Evolutionary conservation across 2,113 vertebrate genomes (phyloP), one percentile per base, ranked within the genome.

Genomic region (Sprattus sprattus): DNA sequence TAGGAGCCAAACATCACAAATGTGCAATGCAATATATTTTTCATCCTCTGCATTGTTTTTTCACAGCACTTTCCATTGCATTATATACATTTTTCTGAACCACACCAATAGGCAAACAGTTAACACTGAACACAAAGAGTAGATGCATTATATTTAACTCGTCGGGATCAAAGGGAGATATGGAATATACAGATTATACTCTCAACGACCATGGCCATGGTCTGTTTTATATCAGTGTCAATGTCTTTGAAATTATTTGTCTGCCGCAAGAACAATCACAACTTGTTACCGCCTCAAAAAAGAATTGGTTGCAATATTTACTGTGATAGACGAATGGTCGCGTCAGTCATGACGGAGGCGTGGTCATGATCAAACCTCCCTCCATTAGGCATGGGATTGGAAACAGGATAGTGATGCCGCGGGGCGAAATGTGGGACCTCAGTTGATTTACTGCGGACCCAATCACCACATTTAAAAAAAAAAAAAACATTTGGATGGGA

Each of bases 391-490:
- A 13, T 71, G 64, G 64, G 64, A 71, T 11, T 71, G 64, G 64
- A 15, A 28, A 71, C 64, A 71, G 64, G 64, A 71, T 32, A 71
- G 64, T 25, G 64, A 71, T 28, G 64, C 64, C 64, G 64, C 32
- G 64, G 25, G 64, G 64, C 64, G 64, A 71, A 71, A 71, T 71
- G 64, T 32, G 64, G 64, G 64, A 71, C 64, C n/a, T 28, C n/a
- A 4, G 64, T 13, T 71, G 64, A 71, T 71, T 71, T 71, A 32
- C 10, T 71, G n/a, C 64, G 25, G 64, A 71, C n/a, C n/a, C 64
- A 71, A 8, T 13, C 25, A 71, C 25, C 4, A 28, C 32, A 32
- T 71, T 28, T 28, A 13, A 13, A 8, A n/a, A n/a, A 32, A 71
- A 11, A 8, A n/a, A n/a, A 71, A 28, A 7, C 25, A 28, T 71